phyloP scores from a whole-genome alignment of 2,113 vertebrate genomes.

The Oreotragus oreotragus region DNA sequence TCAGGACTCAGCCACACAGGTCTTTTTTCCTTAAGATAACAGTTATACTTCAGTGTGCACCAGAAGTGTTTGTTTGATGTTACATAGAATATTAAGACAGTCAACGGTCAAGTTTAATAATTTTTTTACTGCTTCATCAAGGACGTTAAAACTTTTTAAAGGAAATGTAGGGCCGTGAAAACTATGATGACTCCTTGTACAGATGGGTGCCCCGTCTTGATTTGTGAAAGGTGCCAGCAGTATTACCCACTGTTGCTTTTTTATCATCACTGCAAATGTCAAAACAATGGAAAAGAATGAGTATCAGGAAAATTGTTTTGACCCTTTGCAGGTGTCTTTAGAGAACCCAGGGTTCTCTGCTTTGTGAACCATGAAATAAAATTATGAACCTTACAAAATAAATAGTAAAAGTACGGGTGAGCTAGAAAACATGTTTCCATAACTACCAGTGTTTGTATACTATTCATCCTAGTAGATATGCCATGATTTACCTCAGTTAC shows the following conservation, averaged over 20 bases:
- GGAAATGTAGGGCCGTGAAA: not conserved
- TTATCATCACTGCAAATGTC: not conserved
- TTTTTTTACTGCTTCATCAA: not conserved
- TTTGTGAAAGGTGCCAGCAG: not conserved
- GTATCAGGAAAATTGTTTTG: slow-evolving; percentile 12
- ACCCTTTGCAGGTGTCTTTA: not conserved
- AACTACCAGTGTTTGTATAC: not conserved
- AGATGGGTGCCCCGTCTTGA: not conserved
- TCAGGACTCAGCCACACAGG: not conserved
- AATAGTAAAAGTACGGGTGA: not conserved
- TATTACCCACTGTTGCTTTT: not conserved
- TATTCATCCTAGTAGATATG: not conserved
- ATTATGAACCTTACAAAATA: not conserved
- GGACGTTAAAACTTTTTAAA: not conserved
- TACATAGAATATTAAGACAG: not conserved
- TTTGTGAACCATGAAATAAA: not conserved
- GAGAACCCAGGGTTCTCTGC: not conserved
- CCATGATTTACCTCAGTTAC: not conserved
- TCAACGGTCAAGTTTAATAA: not conserved
- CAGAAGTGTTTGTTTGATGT: not conserved
- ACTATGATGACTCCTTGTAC: not conserved
- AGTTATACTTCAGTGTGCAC: not conserved
- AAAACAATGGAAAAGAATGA: not conserved
- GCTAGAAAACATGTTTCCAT: not conserved
- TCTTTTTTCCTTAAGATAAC: not conserved